These are phyloP conservation scores for Desmophyllum pertusum DNA, from an alignment of 92 coral and sea anemone species.

Conservation along the genomic window DNA sequence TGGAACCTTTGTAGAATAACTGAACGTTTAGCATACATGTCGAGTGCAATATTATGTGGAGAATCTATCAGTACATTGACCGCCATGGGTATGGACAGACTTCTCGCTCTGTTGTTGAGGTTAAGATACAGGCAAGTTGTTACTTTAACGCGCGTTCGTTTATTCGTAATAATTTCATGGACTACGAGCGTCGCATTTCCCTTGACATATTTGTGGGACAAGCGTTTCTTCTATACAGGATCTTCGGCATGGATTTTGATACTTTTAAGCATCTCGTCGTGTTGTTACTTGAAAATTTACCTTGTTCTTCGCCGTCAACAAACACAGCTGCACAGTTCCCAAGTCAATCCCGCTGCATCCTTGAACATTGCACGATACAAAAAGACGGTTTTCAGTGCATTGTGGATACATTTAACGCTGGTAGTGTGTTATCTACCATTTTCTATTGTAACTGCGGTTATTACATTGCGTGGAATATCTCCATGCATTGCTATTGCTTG, in stretches of 20 bases:
- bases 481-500: background rate
- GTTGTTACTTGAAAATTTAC: slow-evolving; percentile 7
- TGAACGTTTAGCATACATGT: background rate
- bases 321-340: background rate
- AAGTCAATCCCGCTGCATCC: no score
- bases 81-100: slow-evolving; percentile 30
- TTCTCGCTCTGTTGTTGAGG: slow-evolving; percentile 20
- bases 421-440: slow-evolving; percentile 17
- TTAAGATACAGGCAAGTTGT: slow-evolving; percentile 26
- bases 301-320: background rate
- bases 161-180: background rate
- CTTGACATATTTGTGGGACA: background rate
- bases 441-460: background rate
- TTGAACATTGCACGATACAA: slow-evolving; percentile 8
- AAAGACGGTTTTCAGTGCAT: slow-evolving; percentile 10
- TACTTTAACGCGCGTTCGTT: slow-evolving; percentile 19
- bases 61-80: slow-evolving; percentile 23
- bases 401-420: slow-evolving; percentile 5
- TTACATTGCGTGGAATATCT: background rate
- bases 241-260: background rate
- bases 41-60: slow-evolving; percentile 12
- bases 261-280: background rate
- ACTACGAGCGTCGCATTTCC: background rate
- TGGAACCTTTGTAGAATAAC: background rate
- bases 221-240: background rate